phyloP scores from a whole-genome alignment of 2,888 invertebrate genomes.

The Drosophila tripunctata region DNA sequence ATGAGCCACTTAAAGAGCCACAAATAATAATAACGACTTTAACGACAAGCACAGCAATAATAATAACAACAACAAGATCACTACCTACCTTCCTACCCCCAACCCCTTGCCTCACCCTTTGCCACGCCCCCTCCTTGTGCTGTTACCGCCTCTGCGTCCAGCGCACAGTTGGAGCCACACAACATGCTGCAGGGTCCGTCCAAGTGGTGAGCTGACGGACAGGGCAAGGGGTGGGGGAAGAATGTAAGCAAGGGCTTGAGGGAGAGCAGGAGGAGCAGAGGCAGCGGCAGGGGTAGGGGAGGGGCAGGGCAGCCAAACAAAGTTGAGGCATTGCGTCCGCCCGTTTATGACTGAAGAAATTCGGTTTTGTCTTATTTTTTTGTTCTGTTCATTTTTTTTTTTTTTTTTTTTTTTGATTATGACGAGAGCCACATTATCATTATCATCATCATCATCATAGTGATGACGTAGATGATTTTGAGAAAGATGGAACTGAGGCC shows the following conservation, averaged over 20 bases:
- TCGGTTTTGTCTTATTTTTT: constrained; percentile 10
- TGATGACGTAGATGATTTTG: constrained; percentile 25
- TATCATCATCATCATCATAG: constrained; percentile 24
- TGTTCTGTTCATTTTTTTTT: constrained; percentile 16
- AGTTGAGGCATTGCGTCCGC: constrained; percentile 67
- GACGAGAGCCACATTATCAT: too few relatives aligned
- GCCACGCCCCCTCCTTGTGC: neutral
- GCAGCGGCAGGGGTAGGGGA: neutral
- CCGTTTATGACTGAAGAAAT: constrained; percentile 66
- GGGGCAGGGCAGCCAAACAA: constrained; percentile 43
- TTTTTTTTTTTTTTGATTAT: constrained; percentile 53
- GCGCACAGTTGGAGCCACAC: constrained; percentile 50
- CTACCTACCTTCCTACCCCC: constrained; percentile 26
- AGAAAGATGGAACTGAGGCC: constrained; percentile 39
- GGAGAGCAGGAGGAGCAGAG: neutral
- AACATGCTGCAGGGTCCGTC: constrained; percentile 44
- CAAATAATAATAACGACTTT: constrained; percentile 79
- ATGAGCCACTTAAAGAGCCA: constrained; percentile 80
- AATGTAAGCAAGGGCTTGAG: neutral
- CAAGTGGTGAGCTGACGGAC: neutral
- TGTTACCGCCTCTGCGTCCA: constrained; percentile 13
- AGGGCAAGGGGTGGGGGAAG: neutral
- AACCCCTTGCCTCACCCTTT: neutral
- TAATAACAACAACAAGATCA: constrained; percentile 47
- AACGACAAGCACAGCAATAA: constrained; percentile 70